A percentile compares a stretch with the other conserved stretches of the same genome.
Conservation (phyloP, 2,113 vertebrate species). For the Trematomus loennbergii region DNA sequence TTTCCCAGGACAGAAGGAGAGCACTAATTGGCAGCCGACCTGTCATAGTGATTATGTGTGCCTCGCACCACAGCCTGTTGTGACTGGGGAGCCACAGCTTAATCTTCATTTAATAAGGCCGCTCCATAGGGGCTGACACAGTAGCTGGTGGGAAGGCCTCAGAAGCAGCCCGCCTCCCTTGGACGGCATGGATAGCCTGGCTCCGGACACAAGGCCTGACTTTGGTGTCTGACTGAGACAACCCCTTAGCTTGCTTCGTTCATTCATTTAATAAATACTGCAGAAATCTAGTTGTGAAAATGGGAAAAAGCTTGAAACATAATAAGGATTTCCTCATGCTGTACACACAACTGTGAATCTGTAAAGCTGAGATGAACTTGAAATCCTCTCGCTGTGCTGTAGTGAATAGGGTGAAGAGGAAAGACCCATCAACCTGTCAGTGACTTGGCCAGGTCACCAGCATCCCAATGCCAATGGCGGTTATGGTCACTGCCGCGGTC, state of each 20-base stretch:
- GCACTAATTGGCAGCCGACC: constrained; percentile 80
- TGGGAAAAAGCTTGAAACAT: neutral
- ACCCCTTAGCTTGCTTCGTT: constrained; percentile 11
- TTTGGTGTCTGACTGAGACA: constrained; percentile 20
- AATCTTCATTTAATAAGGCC: constrained; percentile 88
- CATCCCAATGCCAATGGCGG: constrained; percentile 59
- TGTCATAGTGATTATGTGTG: constrained; percentile 79
- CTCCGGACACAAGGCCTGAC: constrained; percentile 31
- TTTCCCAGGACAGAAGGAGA: constrained; percentile 81
- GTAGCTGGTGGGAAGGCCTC: constrained; percentile 67
- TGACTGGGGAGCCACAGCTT: constrained; percentile 79
- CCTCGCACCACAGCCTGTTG: constrained; percentile 76
- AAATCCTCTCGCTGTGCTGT: constrained; percentile 35
- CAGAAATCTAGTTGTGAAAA: constrained; percentile 22
- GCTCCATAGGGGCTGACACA: constrained; percentile 77
- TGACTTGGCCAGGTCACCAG: constrained; percentile 54
- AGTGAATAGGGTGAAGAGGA: constrained; percentile 50
- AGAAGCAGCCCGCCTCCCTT: constrained; percentile 50
- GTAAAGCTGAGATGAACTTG: constrained; percentile 31
- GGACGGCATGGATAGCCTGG: constrained; percentile 43
- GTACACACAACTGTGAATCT: constrained; percentile 12
- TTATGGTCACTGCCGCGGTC: constrained; percentile 61
- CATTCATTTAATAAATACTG: constrained; percentile 36
- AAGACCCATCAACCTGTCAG: constrained; percentile 74
- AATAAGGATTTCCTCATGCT: constrained; percentile 17